phyloP scores from a whole-genome alignment of 2,113 vertebrate genomes.

The Catharus minimus region DNA sequence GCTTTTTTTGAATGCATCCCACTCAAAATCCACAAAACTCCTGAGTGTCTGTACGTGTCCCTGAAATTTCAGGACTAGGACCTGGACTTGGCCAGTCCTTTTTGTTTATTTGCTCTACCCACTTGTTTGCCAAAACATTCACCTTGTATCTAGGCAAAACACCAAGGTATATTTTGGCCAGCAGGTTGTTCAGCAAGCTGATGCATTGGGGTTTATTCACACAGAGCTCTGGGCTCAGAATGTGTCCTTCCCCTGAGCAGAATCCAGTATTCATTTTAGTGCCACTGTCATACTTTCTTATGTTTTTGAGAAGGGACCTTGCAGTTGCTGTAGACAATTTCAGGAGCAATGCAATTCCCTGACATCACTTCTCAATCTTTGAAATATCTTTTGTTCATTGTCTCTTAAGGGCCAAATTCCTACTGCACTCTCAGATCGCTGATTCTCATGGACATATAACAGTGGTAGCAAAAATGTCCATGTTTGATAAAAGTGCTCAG shows the following conservation, averaged over 20 bases:
- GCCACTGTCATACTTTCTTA: background rate
- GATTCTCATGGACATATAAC: background rate
- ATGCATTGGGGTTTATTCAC: background rate
- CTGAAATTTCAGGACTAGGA: background rate
- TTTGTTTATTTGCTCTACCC: background rate
- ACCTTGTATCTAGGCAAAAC: background rate
- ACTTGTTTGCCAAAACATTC: background rate
- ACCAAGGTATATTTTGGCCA: background rate
- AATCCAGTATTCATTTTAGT: background rate
- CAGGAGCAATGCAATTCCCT: background rate
- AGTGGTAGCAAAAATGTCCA: background rate
- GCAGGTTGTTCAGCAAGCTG: background rate
- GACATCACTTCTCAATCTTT: background rate
- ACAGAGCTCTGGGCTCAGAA: background rate
- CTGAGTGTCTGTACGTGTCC: rapidly evolving
- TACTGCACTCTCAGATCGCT: background rate
- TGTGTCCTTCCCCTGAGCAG: background rate
- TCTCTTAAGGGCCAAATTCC: background rate
- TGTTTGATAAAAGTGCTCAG: background rate
- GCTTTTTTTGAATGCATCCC: background rate
- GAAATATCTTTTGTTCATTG: background rate
- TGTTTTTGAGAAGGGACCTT: background rate
- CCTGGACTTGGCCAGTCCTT: background rate
- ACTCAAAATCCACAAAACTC: background rate
- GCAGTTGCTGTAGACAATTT: background rate